Evolutionary conservation across 2,113 vertebrate species (phyloP).

Genomic region (Sander lucioperca): DNA sequence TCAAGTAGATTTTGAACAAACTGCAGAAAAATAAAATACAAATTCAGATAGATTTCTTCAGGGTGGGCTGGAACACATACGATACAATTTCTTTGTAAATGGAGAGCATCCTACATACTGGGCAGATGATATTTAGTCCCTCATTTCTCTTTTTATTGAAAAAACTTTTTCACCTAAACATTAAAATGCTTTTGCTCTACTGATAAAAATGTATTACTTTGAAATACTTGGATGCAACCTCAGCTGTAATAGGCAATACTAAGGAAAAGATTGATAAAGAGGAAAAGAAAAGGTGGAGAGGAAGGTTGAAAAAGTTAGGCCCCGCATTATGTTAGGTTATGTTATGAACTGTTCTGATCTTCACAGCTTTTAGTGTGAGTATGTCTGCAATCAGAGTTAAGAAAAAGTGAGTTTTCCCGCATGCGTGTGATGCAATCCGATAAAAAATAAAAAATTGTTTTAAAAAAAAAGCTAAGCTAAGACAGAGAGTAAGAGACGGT

Average conservation of each 20-base stretch:
- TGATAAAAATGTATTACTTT: not conserved
- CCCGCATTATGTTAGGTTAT: constrained; percentile 1
- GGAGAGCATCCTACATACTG: not conserved
- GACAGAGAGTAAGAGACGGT: constrained; percentile 23
- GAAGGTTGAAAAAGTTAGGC: not conserved
- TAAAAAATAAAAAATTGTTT: not conserved
- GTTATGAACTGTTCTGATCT: not conserved
- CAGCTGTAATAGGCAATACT: not conserved
- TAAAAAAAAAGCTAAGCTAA: not conserved
- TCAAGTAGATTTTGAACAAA: not conserved
- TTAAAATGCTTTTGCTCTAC: not conserved
- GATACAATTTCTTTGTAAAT: not conserved
- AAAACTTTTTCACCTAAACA: not conserved
- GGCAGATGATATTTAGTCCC: not conserved
- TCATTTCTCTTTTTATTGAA: not conserved
- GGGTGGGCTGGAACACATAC: not conserved
- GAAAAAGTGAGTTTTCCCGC: not conserved
- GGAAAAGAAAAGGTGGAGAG: not conserved
- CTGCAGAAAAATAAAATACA: not conserved
- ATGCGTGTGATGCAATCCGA: constrained; percentile 39
- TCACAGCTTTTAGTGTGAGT: not conserved
- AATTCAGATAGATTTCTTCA: not conserved
- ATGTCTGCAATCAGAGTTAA: constrained; percentile 2
- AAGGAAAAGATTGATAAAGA: not conserved
- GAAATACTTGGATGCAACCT: not conserved